Evolutionary conservation across 2,113 vertebrate genomes (phyloP), one percentile per base, ranked within the genome.

Genomic region (Phocoena phocoena): DNA sequence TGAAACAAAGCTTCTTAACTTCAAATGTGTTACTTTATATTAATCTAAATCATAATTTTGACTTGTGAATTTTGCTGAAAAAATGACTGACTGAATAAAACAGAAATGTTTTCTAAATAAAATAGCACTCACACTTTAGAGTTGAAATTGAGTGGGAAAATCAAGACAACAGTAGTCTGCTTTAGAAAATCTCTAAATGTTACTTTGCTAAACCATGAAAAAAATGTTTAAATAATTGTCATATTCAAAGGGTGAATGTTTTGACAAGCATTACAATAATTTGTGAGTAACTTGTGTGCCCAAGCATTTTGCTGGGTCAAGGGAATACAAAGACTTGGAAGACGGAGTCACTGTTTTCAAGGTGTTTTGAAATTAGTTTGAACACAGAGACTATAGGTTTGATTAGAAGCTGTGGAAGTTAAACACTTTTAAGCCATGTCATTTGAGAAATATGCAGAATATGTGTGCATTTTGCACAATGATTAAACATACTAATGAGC

Each of bases 121-220:
- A 90, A 36, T 26, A 85, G 55, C 90, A 81, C n/a, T 83, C 23
- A 47, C 8, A 95, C 36, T 85, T 95, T 79, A 73, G 71, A 67
- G 38, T 44, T 93, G 47, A 94, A 95, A 91, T 58, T 79, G 62
- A 95, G 71, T 79, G 53, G 28, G 67, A 96, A 97, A 97, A 97
- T 84, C 58, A 89, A 93, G 84, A 88, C 44, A 90, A 95, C 1
- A 17, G 55, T 84, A 84, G 92, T 62, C 0, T 25, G 9, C 28
- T 95, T 96, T 96, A 92, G 79, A 86, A 89, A 91, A 91, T 33
- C 50, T 95, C 26, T 93, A 94, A 88, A 83, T 87, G 10, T 94
- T 93, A 79, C 20, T 92, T 96, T 79, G 38, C 14, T 96, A 71
- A 81, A 62, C 38, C 13, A 88, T 67, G 38, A 73, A 90, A n/a